Evolutionary conservation across 2,113 vertebrate genomes (phyloP).

Genomic region (Myotis yumanensis): DNA sequence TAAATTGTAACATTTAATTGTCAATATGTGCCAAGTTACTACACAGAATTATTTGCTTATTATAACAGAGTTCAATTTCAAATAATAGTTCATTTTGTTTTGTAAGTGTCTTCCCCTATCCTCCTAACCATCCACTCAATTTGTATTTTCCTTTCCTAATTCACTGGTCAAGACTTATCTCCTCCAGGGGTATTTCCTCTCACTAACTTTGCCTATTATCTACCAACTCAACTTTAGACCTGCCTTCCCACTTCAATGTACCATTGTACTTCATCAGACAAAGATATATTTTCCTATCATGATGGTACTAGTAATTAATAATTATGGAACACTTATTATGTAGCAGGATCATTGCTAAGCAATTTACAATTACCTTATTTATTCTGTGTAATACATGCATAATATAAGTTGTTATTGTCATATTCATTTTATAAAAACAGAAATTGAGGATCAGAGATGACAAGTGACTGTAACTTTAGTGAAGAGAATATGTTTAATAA

Average conservation of each 20-base stretch:
- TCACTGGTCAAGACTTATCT: background rate
- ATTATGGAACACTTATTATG: background rate
- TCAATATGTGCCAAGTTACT: background rate
- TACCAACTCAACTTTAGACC: background rate
- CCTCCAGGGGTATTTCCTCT: background rate
- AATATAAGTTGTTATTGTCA: background rate
- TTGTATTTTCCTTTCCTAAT: constrained; percentile 43
- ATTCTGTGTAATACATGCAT: background rate
- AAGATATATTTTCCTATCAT: background rate
- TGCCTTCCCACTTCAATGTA: background rate
- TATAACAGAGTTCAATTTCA: constrained; percentile 12
- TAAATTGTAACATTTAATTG: background rate
- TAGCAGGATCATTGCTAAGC: background rate
- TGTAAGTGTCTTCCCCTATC: background rate
- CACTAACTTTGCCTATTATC: background rate
- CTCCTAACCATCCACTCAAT: background rate
- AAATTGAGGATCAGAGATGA: background rate
- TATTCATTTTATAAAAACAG: background rate
- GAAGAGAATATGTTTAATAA: background rate
- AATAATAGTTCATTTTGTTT: background rate
- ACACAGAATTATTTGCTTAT: background rate
- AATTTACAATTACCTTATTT: constrained; percentile 5
- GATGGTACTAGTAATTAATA: constrained; percentile 7
- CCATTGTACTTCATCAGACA: background rate
- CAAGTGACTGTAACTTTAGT: background rate